These are phyloP conservation scores for Xyliphius kryptos DNA, from an alignment of 2,113 vertebrate species.

Conservation along the genomic window DNA sequence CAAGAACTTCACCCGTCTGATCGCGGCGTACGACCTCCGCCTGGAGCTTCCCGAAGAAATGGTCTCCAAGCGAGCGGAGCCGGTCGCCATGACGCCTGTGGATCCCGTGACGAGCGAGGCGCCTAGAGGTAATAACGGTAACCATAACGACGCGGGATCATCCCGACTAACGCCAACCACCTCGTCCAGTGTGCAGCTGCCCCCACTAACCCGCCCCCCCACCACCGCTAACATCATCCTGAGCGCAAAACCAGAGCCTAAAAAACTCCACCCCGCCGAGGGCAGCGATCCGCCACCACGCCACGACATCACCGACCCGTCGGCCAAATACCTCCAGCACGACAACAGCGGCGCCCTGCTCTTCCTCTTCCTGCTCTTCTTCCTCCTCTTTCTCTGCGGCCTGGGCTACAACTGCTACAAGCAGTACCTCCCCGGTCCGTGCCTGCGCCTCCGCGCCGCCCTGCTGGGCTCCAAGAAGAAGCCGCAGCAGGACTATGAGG, in stretches of 20 bases:
- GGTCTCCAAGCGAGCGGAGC: conserved; percentile 9
- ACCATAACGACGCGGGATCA: conserved; percentile 46
- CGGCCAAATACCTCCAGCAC: conserved; percentile 75
- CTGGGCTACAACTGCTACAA: conserved; percentile 91
- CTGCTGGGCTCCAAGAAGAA: conserved; percentile 78
- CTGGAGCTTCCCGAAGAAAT: conserved; percentile 57
- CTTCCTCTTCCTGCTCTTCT: conserved; percentile 85
- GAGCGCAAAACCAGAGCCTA: conserved; percentile 36
- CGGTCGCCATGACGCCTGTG: not conserved
- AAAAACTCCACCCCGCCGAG: conserved; percentile 51
- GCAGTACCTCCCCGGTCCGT: conserved; percentile 83
- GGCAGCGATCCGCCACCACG: conserved; percentile 44
- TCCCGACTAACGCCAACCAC: conserved; percentile 54
- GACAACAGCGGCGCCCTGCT: conserved; percentile 80
- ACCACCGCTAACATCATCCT: conserved; percentile 43
- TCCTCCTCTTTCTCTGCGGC: conserved; percentile 77
- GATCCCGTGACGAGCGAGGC: conserved; percentile 5
- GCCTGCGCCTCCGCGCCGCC: conserved; percentile 76
- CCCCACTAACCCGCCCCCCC: conserved; percentile 61
- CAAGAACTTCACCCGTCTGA: conserved; percentile 74
- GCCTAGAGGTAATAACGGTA: conserved; percentile 65
- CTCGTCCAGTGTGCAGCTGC: conserved; percentile 54
- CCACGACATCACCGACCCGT: conserved; percentile 60
- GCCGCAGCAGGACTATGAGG: conserved; percentile 75
- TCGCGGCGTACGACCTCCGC: conserved; percentile 73